These are phyloP conservation scores for Xiphorhynchus erythropygius DNA, from an alignment of 2,797 vertebrate species.

Conservation along the genomic window DNA sequence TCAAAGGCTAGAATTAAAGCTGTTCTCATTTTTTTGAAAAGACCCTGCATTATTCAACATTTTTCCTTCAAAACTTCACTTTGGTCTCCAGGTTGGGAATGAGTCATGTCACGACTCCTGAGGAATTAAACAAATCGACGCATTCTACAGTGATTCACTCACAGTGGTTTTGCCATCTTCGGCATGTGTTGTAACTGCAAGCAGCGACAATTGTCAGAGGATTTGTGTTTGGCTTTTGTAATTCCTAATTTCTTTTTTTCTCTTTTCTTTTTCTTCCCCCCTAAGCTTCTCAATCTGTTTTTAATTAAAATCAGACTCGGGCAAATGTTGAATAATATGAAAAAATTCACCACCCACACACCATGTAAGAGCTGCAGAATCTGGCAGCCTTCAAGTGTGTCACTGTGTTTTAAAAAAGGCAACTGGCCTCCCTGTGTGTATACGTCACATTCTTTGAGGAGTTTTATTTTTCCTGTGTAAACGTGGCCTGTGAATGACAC, in stretches of 20 bases:
- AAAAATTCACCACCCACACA: constrained; percentile 52
- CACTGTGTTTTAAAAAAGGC: constrained; percentile 48
- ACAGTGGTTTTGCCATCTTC: constrained; percentile 6
- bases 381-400: constrained; percentile 49
- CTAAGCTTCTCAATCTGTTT: constrained; percentile 53
- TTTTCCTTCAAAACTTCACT: background rate
- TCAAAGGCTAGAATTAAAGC: background rate
- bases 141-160: background rate
- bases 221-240: constrained; percentile 46
- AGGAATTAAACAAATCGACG: background rate
- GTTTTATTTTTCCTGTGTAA: constrained; percentile 2
- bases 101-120: background rate
- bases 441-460: constrained; percentile 41
- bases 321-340: constrained; percentile 23
- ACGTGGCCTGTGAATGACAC: background rate
- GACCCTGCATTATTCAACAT: background rate
- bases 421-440: constrained; percentile 32
- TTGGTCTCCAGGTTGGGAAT: background rate
- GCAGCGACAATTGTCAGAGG: background rate
- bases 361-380: constrained; percentile 46
- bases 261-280: background rate
- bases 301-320: constrained; percentile 66
- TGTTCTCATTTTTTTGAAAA: background rate
- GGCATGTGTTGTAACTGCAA: constrained; percentile 13
- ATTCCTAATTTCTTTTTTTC: constrained; percentile 17